Percentiles rank a stretch among this genome's conserved stretches.
phyloP scores from a whole-genome alignment of 53 echinoderm and acorn worm genomes.

The Patiria pectinifera region DNA sequence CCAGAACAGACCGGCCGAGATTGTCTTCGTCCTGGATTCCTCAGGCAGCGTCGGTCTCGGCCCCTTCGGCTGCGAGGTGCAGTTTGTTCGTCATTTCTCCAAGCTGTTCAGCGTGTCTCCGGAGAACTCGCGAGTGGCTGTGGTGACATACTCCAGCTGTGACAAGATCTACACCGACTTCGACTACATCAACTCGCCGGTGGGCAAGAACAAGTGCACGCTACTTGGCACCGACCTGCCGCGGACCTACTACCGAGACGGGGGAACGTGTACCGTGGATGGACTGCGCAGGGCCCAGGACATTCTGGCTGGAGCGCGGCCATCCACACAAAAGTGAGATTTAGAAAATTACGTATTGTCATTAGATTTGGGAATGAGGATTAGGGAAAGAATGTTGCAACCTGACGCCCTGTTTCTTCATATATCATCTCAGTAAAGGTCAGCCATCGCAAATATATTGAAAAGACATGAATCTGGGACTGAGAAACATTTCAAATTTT shows the following conservation, averaged over 20 bases:
- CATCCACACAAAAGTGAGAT: slow-evolving; percentile 35
- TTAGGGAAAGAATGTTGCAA: too few relatives aligned
- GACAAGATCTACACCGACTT: slow-evolving; percentile 30
- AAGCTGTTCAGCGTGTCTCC: slow-evolving; percentile 67
- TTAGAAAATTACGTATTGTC: neutral
- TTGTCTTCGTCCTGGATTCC: slow-evolving; percentile 77
- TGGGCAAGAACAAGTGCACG: slow-evolving; percentile 79
- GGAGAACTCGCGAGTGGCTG: slow-evolving; percentile 60
- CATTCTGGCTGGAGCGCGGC: slow-evolving; percentile 18
- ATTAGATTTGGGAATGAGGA: too few relatives aligned
- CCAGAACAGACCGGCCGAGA: slow-evolving; percentile 58
- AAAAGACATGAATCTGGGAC: too few relatives aligned
- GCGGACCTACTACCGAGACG: slow-evolving; percentile 34
- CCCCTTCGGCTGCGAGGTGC: slow-evolving; percentile 58
- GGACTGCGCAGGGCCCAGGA: slow-evolving; percentile 42
- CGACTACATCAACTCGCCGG: slow-evolving; percentile 65
- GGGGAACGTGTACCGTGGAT: slow-evolving; percentile 68
- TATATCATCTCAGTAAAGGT: too few relatives aligned
- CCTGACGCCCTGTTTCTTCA: too few relatives aligned
- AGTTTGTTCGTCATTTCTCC: slow-evolving; percentile 68
- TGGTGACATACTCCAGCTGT: slow-evolving; percentile 75
- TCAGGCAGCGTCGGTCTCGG: slow-evolving; percentile 71
- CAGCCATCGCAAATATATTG: too few relatives aligned
- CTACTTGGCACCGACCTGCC: slow-evolving; percentile 47
- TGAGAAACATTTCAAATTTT: too few relatives aligned